phyloP scores from a whole-genome alignment of 92 coral and sea anemone species.

The Pocillopora grandis region DNA sequence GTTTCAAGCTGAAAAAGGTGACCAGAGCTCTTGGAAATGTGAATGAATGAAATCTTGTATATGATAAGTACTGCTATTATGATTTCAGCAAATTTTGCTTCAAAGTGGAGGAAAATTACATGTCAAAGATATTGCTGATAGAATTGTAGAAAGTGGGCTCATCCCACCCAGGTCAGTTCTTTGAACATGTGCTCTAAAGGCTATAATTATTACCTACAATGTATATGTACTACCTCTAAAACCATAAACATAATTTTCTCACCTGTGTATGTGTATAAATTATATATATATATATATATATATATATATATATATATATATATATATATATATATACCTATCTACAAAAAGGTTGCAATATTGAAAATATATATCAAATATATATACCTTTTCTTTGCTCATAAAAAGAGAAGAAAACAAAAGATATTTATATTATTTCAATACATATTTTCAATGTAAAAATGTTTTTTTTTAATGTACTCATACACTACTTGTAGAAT shows the following conservation, averaged over 20 bases:
- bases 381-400: too few relatives aligned
- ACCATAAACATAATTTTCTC: neutral
- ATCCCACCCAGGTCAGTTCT: constrained; percentile 57
- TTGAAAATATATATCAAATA: too few relatives aligned
- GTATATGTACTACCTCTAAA: neutral
- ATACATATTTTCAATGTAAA: too few relatives aligned
- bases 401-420: too few relatives aligned
- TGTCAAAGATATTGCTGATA: constrained; percentile 80
- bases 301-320: too few relatives aligned
- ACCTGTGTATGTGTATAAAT: neutral
- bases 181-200: neutral
- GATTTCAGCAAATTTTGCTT: constrained; percentile 62
- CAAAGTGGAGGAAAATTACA: constrained; percentile 75
- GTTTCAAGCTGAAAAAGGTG: neutral
- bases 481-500: too few relatives aligned
- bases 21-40: neutral
- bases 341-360: too few relatives aligned
- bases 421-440: too few relatives aligned
- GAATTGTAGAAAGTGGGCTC: constrained; percentile 73
- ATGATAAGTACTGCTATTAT: neutral
- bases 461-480: too few relatives aligned
- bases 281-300: too few relatives aligned
- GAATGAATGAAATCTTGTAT: neutral
- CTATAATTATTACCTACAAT: neutral
- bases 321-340: too few relatives aligned